A percentile compares a stretch with the other conserved stretches of the same genome.
Conservation (phyloP, 2,797 vertebrate genomes). For the Acanthurus leucopareius region DNA sequence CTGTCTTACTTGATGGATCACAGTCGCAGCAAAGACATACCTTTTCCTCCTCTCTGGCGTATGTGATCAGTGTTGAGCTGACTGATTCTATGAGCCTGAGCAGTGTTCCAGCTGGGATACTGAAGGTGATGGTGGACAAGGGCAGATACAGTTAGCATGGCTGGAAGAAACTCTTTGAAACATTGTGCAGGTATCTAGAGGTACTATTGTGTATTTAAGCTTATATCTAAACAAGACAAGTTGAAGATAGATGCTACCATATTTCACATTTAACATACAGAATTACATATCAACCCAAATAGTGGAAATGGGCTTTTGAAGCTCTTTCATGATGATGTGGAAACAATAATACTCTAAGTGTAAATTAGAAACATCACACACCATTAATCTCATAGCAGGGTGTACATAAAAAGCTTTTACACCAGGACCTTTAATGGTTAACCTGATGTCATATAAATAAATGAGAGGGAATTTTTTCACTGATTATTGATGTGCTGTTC, state of each 20-base stretch:
- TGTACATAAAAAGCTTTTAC: constrained; percentile 11
- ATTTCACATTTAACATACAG: constrained; percentile 1
- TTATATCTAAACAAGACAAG: neutral
- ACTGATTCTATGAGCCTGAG: constrained; percentile 30
- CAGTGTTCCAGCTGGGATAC: no score
- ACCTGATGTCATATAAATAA: constrained; percentile 21
- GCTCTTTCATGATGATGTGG: constrained; percentile 28
- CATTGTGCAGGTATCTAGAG: no score
- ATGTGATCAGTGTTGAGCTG: constrained; percentile 54
- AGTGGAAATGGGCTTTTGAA: constrained; percentile 19
- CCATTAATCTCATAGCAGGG: constrained; percentile 37
- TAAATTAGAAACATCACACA: constrained; percentile 44
- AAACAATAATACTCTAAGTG: constrained; percentile 27
- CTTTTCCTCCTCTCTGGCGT: constrained; percentile 58
- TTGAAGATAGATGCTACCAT: neutral
- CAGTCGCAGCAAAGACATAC: constrained; percentile 49
- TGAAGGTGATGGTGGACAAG: no score
- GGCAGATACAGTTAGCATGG: no score
- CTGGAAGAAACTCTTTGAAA: no score
- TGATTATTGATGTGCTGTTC: constrained; percentile 37
- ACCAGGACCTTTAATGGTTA: constrained; percentile 17
- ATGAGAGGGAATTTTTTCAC: constrained; percentile 14
- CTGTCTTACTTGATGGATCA: constrained; percentile 68
- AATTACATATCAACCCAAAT: constrained; percentile 11
- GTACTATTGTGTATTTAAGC: no score